Percentiles rank a stretch among this genome's conserved stretches.
Conservation (phyloP, 2,113 vertebrate genomes). For the Labrus mixtus region DNA sequence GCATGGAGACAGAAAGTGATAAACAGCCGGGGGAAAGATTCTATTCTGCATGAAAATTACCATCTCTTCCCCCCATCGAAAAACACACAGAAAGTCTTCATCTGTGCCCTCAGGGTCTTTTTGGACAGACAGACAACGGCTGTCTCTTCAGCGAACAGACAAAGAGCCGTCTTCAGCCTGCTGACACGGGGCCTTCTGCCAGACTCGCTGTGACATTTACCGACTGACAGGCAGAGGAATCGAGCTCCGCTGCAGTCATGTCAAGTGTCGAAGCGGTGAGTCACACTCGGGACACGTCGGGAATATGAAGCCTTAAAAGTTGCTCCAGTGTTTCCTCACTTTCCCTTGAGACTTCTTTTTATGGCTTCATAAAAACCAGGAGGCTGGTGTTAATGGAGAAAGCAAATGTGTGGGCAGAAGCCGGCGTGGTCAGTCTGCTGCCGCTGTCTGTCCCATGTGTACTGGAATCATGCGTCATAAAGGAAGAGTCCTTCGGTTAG, state of each 20-base stretch:
- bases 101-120: constrained; percentile 54
- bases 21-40: constrained; percentile 54
- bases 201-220: constrained; percentile 76
- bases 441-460: neutral
- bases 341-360: neutral
- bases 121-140: constrained; percentile 53
- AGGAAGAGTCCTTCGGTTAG: neutral
- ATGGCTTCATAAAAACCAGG: constrained; percentile 2
- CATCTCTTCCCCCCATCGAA: constrained; percentile 44
- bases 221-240: constrained; percentile 49
- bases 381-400: constrained; percentile 6
- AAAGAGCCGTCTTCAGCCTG: constrained; percentile 70
- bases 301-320: constrained; percentile 4
- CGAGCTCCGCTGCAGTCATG: constrained; percentile 44
- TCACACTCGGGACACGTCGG: constrained; percentile 38
- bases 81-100: constrained; percentile 54
- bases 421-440: neutral
- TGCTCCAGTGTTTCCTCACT: neutral
- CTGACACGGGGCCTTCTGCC: constrained; percentile 53
- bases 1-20: neutral
- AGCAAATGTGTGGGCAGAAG: constrained; percentile 3
- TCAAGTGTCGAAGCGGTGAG: constrained; percentile 44
- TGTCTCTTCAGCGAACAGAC: constrained; percentile 57
- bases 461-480: neutral
- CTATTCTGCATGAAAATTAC: constrained; percentile 34